Evolutionary conservation across 2,113 vertebrate genomes (phyloP).

Genomic region (Oxygymnocypris stewartii): DNA sequence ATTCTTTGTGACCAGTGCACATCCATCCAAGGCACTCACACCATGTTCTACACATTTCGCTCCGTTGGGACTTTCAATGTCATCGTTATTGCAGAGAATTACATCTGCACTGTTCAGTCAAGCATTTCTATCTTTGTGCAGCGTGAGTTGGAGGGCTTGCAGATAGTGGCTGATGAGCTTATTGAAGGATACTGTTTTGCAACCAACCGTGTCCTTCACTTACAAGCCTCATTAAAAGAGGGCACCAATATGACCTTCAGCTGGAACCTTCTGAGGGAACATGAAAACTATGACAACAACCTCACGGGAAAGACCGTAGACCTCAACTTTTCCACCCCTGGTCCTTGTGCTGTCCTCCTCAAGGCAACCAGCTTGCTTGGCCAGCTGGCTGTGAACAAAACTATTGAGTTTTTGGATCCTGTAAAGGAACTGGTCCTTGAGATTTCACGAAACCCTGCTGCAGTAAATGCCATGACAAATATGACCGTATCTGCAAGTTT

Average conservation of each 20-base stretch:
- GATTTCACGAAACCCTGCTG: slow-evolving; percentile 79
- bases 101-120: slow-evolving; percentile 82
- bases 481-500: slow-evolving; percentile 69
- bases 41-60: slow-evolving; percentile 90
- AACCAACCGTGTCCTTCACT: slow-evolving; percentile 81
- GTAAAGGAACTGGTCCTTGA: slow-evolving; percentile 67
- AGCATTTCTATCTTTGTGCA: slow-evolving; percentile 88
- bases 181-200: slow-evolving; percentile 76
- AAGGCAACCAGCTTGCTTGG: slow-evolving; percentile 90
- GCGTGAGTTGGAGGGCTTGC: slow-evolving; percentile 86
- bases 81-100: slow-evolving; percentile 88
- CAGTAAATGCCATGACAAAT: slow-evolving; percentile 74
- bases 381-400: slow-evolving; percentile 76
- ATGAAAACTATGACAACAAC: slow-evolving; percentile 59
- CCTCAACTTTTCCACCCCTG: slow-evolving; percentile 74
- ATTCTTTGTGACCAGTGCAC: slow-evolving; percentile 90
- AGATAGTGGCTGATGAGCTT: slow-evolving; percentile 76
- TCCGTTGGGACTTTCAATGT: slow-evolving; percentile 91
- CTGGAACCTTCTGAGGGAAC: slow-evolving; percentile 78
- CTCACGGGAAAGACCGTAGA: slow-evolving; percentile 75
- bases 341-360: slow-evolving; percentile 79
- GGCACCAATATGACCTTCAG: slow-evolving; percentile 95
- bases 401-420: slow-evolving; percentile 83
- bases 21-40: slow-evolving; percentile 78
- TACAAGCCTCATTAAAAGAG: slow-evolving; percentile 83